These are phyloP conservation scores for Carettochelys insculpta DNA, from an alignment of 2,113 vertebrate species.

Conservation along the genomic window DNA sequence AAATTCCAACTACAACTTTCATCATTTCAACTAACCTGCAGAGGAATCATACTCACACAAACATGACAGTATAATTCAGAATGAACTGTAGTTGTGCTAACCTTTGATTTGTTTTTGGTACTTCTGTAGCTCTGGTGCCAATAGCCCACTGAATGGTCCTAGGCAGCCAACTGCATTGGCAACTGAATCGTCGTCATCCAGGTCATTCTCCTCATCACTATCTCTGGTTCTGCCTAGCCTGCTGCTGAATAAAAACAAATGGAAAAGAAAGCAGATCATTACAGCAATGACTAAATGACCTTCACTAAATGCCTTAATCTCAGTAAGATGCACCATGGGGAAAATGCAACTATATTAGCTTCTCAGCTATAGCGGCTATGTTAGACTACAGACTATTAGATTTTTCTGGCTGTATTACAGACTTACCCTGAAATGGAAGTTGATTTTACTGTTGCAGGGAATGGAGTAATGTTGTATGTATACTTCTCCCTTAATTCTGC, in stretches of 20 bases:
- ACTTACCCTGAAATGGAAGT: slow-evolving; percentile 85
- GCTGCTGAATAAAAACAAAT: slow-evolving; percentile 64
- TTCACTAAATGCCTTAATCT: background rate
- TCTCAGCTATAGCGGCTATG: background rate
- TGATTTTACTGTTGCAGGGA: slow-evolving; percentile 89
- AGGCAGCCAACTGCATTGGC: slow-evolving; percentile 91
- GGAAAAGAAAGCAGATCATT: background rate
- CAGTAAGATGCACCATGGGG: background rate
- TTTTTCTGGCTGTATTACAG: background rate
- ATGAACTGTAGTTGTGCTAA: slow-evolving; percentile 52
- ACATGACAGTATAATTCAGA: background rate
- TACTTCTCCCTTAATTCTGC: slow-evolving; percentile 97
- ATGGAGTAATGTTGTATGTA: slow-evolving; percentile 98
- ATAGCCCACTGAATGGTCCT: slow-evolving; percentile 91
- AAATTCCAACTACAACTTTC: background rate
- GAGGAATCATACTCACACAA: background rate
- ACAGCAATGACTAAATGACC: background rate
- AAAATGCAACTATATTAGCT: background rate
- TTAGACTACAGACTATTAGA: background rate
- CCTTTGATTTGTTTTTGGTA: slow-evolving; percentile 95
- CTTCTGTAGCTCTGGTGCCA: slow-evolving; percentile 92
- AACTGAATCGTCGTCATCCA: slow-evolving; percentile 91
- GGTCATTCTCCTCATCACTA: slow-evolving; percentile 93
- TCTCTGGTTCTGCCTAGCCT: slow-evolving; percentile 83
- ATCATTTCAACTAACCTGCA: background rate